These are phyloP conservation scores for Sitophilus oryzae DNA, from an alignment of 1,140 invertebrate species.

Conservation along the genomic window DNA sequence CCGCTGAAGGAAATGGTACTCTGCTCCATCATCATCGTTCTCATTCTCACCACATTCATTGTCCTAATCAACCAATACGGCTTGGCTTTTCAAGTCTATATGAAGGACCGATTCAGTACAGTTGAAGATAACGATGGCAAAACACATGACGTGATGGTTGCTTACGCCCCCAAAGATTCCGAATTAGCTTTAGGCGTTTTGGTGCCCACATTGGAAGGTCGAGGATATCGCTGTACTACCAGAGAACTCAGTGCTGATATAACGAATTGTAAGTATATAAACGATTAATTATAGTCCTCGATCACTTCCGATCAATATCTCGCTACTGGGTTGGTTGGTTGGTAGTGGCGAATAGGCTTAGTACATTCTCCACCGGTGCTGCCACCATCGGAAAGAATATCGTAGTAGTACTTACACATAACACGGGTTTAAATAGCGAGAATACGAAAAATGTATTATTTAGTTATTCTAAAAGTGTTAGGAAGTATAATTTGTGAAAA, in stretches of 20 bases:
- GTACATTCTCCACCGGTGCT: too few species aligned
- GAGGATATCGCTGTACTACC: slow-evolving; percentile 34
- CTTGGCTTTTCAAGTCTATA: slow-evolving; percentile 29
- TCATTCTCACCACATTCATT: slow-evolving; percentile 26
- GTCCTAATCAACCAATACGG: slow-evolving; percentile 37
- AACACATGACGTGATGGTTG: slow-evolving; percentile 37
- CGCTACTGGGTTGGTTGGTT: too few species aligned
- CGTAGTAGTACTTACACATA: too few species aligned
- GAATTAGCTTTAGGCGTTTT: slow-evolving; percentile 36
- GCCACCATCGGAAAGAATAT: too few species aligned
- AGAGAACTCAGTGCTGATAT: slow-evolving; percentile 31
- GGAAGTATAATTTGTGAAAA: too few species aligned
- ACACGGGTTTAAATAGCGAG: too few species aligned
- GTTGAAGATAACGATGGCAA: slow-evolving; percentile 40
- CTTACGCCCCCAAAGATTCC: slow-evolving; percentile 37
- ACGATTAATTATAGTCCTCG: too few species aligned
- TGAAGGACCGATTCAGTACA: slow-evolving; percentile 38
- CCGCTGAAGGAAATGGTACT: slow-evolving; percentile 35
- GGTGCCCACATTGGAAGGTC: slow-evolving; percentile 37
- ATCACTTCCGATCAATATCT: too few species aligned
- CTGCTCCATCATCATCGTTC: slow-evolving; percentile 21
- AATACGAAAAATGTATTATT: too few species aligned
- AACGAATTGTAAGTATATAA: slow-evolving; percentile 35
- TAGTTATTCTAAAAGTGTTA: too few species aligned
- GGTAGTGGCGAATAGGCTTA: too few species aligned